A percentile compares a stretch with the other conserved stretches of the same genome.
Conservation (phyloP, 2,888 invertebrate species). For the Apamea sordens region DNA sequence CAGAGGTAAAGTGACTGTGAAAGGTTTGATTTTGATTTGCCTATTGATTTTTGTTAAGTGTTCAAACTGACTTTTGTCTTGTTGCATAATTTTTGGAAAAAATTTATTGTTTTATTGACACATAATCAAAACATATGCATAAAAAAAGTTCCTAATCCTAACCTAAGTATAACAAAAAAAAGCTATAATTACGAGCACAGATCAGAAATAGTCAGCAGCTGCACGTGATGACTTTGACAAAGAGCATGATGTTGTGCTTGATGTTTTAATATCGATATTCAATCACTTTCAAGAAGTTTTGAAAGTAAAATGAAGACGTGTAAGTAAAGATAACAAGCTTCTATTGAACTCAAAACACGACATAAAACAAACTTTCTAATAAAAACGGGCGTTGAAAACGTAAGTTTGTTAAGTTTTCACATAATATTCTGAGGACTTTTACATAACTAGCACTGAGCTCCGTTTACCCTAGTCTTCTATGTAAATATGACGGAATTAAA, state of each 20-base stretch:
- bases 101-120: background rate
- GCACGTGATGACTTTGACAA: background rate
- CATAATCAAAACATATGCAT: background rate
- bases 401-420: constrained; percentile 30
- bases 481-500: constrained; percentile 42
- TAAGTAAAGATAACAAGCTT: background rate
- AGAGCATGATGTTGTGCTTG: background rate
- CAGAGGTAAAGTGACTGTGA: too few species aligned
- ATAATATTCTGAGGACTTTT: constrained; percentile 45
- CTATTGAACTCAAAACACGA: constrained; percentile 11
- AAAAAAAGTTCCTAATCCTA: background rate
- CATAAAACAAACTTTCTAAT: constrained; percentile 10
- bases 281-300: background rate
- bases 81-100: background rate
- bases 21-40: background rate
- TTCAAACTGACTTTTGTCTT: background rate
- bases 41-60: background rate
- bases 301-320: background rate
- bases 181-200: background rate
- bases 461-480: constrained; percentile 45
- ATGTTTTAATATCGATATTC: background rate
- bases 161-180: background rate
- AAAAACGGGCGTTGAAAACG: constrained; percentile 20
- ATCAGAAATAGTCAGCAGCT: background rate
- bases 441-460: constrained; percentile 47